Conservation (phyloP, 2,888 invertebrate genomes). For the Drosophila melanosoma region DNA sequence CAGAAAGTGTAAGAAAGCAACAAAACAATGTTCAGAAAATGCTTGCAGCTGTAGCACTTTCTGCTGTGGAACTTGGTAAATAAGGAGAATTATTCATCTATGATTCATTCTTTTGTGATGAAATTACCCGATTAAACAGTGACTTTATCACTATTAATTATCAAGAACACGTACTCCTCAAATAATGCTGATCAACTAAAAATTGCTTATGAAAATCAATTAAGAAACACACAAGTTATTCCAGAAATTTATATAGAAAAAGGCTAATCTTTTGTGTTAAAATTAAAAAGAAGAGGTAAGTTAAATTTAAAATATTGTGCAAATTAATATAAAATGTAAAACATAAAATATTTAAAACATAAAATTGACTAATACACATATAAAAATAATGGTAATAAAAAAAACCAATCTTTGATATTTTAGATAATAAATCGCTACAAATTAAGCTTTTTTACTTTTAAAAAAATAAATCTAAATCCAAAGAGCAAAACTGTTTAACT, state of each 20-base stretch:
- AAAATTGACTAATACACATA: not conserved
- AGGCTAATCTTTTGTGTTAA: not conserved
- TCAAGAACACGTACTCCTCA: not conserved
- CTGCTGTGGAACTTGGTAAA: not conserved
- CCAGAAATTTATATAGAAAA: not conserved
- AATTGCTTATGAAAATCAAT: not conserved
- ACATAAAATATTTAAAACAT: not conserved
- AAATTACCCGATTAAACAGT: not conserved
- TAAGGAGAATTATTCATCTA: not conserved
- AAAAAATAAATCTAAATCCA: not conserved
- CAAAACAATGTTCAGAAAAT: not conserved
- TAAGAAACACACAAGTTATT: not conserved
- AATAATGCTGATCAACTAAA: not conserved
- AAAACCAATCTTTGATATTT: not conserved
- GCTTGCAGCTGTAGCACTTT: not conserved
- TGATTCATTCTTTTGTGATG: not conserved
- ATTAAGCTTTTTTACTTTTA: not conserved
- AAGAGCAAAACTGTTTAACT: not conserved
- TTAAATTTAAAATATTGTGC: not conserved
- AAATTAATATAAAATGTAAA: not conserved
- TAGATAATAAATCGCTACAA: no score
- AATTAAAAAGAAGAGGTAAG: not conserved
- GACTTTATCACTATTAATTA: not conserved
- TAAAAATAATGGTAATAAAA: not conserved
- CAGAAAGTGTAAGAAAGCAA: not conserved